Evolutionary conservation across 2,113 vertebrate species (phyloP).

Genomic region (Pteropus alecto): DNA sequence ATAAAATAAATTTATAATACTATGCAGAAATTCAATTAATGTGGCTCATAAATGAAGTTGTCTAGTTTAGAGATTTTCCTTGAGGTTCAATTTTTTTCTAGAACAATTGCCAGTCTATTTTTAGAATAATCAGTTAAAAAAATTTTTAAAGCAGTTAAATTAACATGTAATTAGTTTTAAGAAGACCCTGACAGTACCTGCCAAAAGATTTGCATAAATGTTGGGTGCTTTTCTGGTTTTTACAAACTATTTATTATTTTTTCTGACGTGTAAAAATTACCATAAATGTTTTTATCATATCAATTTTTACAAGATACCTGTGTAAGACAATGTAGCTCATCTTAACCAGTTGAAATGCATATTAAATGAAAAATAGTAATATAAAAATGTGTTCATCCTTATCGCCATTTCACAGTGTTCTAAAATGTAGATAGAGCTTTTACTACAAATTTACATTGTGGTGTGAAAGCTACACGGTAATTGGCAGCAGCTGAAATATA

Average conservation of each 20-base stretch:
- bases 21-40: constrained; percentile 9
- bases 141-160: not conserved
- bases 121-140: constrained; percentile 45
- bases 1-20: constrained; percentile 19
- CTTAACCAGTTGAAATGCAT: not conserved
- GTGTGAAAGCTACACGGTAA: constrained; percentile 5
- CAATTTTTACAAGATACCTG: constrained; percentile 5
- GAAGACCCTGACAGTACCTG: not conserved
- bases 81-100: constrained; percentile 4
- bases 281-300: not conserved
- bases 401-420: not conserved
- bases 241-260: not conserved
- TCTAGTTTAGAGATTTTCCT: constrained; percentile 27
- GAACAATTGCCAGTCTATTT: constrained; percentile 58
- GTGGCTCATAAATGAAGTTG: constrained; percentile 30
- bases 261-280: not conserved
- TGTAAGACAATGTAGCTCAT: not conserved
- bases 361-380: not conserved
- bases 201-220: constrained; percentile 28
- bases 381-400: not conserved
- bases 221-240: not conserved
- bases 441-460: constrained; percentile 43
- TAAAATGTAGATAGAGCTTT: not conserved
- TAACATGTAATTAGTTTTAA: constrained; percentile 28
- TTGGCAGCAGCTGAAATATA: constrained; percentile 16